These are phyloP conservation scores for Mesocricetus auratus DNA, from an alignment of 2,113 vertebrate species.

Conservation along the genomic window DNA sequence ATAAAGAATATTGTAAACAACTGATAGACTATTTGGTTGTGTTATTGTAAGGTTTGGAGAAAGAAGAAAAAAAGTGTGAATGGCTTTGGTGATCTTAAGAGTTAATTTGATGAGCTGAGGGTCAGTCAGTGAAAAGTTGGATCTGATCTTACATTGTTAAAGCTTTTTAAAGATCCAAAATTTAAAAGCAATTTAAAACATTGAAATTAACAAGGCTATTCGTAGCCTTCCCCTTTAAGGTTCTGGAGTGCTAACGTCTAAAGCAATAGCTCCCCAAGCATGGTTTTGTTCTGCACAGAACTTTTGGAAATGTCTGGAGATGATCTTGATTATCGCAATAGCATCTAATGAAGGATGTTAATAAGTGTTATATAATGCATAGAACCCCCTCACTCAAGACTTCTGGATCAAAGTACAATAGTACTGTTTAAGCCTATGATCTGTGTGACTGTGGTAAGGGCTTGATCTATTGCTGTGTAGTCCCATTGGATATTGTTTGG, in stretches of 20 bases:
- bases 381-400: not conserved
- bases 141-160: constrained; percentile 5
- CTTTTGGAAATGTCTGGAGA: constrained; percentile 29
- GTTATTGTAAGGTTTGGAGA: constrained; percentile 12
- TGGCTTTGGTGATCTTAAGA: constrained; percentile 37
- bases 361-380: not conserved
- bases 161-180: constrained; percentile 18
- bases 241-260: not conserved
- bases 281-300: constrained; percentile 25
- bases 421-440: not conserved
- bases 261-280: not conserved
- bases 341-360: not conserved
- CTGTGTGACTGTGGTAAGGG: constrained; percentile 35
- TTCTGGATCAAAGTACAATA: not conserved
- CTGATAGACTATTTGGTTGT: constrained; percentile 23
- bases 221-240: constrained; percentile 51
- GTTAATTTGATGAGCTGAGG: constrained; percentile 5
- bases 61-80: constrained; percentile 49
- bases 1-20: constrained; percentile 38
- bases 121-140: constrained; percentile 41
- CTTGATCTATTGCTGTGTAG: not conserved
- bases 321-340: constrained; percentile 46
- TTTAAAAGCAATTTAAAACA: not conserved
- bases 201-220: constrained; percentile 6
- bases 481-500: not conserved